Evolutionary conservation across 2,888 invertebrate species (phyloP), one percentile per base, ranked within the genome.

Genomic region (Kuschelorhynchus macadamiae): DNA sequence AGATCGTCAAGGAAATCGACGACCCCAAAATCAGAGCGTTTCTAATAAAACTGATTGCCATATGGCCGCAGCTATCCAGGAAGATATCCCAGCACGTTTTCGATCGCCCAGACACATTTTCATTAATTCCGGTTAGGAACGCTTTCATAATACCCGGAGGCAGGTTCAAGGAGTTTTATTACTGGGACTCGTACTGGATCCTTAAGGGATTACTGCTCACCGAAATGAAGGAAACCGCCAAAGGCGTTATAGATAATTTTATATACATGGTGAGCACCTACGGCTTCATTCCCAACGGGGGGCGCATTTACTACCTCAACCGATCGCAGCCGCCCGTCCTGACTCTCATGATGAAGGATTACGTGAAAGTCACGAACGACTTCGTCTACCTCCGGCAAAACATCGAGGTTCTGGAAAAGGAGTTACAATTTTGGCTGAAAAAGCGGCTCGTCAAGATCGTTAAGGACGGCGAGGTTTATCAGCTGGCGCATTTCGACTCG

Each of bases 141-240:
- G 85, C 61, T 87, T 91, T 91, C 70, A 88, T 91, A 32, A 89
- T 88, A 72, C 93, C 88, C n/a, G 89, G 93, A 72, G 88, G 95
- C 71, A 77, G 95, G 81, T 88, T 95, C 85, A 63, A 65, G 76
- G 92, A 92, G 78, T 86, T 90, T 67, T 95, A 94, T 80, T 95
- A 95, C 80, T 95, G 95, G 95, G 95, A 95, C 77, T 90, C 93
- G 0, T 95, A 91, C 81, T 95, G 95, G 94, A 92, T 93, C 55
- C 86, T 95, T 30, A 90, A 92, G 79, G 95, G 95, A 0, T 84
- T 95, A 1, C 84, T 95, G 1, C 85, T 91, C 3, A 91, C 91
- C 33, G 92, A 90, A 63, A 94, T 95, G 94, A 80, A 85, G 9
- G 83, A 86, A 11, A 94, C 94, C 0, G 92, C 88, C 0, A 86